Conservation (phyloP, 2,113 vertebrate species). For the Sclerurus mexicanus region DNA sequence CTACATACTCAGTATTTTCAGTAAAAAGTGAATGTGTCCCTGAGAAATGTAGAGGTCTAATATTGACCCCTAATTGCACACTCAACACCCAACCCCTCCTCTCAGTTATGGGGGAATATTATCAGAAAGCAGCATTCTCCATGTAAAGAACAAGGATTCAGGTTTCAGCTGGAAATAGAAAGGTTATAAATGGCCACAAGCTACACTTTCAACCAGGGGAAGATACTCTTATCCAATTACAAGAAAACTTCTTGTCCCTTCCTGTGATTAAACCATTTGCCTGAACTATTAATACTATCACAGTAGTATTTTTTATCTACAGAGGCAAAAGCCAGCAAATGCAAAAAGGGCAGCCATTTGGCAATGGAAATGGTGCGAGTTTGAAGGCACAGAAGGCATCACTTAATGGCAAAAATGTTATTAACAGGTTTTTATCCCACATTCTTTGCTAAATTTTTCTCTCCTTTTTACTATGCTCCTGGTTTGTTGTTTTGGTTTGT, state of each 20-base stretch:
- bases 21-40: not conserved
- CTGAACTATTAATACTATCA: not conserved
- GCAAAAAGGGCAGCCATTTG: not conserved
- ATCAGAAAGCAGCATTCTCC: not conserved
- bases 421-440: not conserved
- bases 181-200: slow-evolving; percentile 11
- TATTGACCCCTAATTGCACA: not conserved
- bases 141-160: not conserved
- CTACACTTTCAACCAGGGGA: not conserved
- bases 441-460: not conserved
- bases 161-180: slow-evolving; percentile 36
- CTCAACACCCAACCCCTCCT: not conserved
- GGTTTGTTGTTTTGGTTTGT: not conserved
- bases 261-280: not conserved
- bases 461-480: not conserved
- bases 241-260: not conserved
- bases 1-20: not conserved
- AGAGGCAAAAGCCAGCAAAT: not conserved
- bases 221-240: not conserved
- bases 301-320: not conserved
- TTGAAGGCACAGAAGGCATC: not conserved
- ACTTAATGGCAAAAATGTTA: not conserved
- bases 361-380: not conserved
- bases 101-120: not conserved
- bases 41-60: not conserved